Base-by-base conservation (phyloP, 2,797 vertebrate genomes). In the Pipistrellus pygmaeus region DNA sequence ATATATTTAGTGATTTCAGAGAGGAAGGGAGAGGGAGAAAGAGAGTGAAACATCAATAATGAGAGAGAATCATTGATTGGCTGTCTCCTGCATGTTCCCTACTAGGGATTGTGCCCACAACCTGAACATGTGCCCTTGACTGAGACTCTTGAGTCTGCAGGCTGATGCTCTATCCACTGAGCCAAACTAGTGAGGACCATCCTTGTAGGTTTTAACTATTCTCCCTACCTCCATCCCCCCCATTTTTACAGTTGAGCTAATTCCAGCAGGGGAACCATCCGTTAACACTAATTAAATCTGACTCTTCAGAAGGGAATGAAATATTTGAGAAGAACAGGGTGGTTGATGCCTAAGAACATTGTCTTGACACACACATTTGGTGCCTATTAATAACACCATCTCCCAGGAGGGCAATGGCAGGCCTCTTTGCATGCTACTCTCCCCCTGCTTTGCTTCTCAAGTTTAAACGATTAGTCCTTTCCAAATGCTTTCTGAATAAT, bases 401-500 rank as follows among this genome's bases (percentile, higher is more conserved):
- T 84, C 76, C 55, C 10, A 46, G 71, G 41, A 57, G 25, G 12
- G 68, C n/a, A 12, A 46, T 64, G 88, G 96, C 78, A 78, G 92
- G 82, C 21, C 81, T 69, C 73, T 90, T 91, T 77, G 69, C 62
- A 13, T 7, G 17, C 30, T 4, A 27, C 35, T 8, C 80, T 77
- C 5, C 11, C 27, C 4, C 20, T 51, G 18, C 23, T 92, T 93
- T 86, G 92, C 75, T 90, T 90, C 77, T 17, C 14, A 80, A 82
- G 73, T 85, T 60, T 46, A 96, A 96, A 82, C 57, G 51, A 51
- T 84, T 64, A 62, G 82, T 86, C 46, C 87, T 90, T 84, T 93
- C 90, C 73, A 44, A 80, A 96, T 32, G 41, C 93, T 94, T 94
- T 85, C 11, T 62, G 88, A 87, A 90, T 84, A 71, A 93, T 41